Evolutionary conservation across 2,888 invertebrate species (phyloP).

Genomic region (Dicranocentrus wangi): DNA sequence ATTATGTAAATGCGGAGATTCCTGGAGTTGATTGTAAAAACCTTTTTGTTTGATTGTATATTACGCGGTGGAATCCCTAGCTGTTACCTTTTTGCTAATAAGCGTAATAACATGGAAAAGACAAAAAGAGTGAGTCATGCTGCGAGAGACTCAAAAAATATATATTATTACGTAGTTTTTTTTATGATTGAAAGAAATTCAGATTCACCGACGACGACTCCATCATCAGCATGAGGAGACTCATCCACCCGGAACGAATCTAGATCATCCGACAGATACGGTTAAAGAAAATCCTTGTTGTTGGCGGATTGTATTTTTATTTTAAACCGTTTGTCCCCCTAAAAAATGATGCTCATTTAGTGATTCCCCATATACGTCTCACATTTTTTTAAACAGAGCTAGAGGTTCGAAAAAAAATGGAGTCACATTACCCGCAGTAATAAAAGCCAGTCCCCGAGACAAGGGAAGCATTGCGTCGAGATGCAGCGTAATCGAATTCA

Average conservation of each 20-base stretch:
- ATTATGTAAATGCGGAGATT: constrained; percentile 14
- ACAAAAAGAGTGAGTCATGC: constrained; percentile 10
- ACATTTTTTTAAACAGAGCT: too few species aligned
- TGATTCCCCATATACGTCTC: too few species aligned
- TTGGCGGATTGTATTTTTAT: too few species aligned
- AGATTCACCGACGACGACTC: neutral
- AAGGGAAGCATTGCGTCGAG: too few species aligned
- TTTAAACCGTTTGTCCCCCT: too few species aligned
- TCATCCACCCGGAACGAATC: neutral
- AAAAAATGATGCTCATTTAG: too few species aligned
- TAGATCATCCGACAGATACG: neutral
- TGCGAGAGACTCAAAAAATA: neutral
- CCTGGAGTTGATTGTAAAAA: neutral
- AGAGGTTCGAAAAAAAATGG: too few species aligned
- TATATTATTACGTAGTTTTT: neutral
- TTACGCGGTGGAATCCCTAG: neutral
- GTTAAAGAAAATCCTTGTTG: too few species aligned
- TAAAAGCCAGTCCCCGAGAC: too few species aligned
- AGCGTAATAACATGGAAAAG: neutral
- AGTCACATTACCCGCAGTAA: too few species aligned
- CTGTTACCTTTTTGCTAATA: neutral
- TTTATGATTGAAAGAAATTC: neutral
- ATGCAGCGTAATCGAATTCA: neutral
- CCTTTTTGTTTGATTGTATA: constrained; percentile 3
- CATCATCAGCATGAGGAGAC: neutral